Conservation (phyloP, 2,888 invertebrate genomes). For the Papilio elwesi region DNA sequence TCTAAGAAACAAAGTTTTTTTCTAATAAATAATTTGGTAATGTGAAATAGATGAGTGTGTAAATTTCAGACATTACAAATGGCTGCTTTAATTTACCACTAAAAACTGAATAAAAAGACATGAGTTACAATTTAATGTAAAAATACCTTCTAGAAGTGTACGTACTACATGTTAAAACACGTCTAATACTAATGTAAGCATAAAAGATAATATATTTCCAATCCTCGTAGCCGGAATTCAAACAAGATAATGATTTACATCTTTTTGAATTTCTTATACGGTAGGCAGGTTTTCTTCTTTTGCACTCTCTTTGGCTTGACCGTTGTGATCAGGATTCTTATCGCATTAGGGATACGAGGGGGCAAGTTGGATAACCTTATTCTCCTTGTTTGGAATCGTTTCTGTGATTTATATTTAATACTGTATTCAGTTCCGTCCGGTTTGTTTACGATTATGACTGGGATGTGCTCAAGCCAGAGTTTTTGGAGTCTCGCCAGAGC, state of each 20-base stretch:
- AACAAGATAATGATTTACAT: neutral
- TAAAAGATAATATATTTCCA: neutral
- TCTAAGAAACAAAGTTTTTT: too few relatives aligned
- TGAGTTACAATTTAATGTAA: neutral
- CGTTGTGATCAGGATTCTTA: conserved; percentile 11
- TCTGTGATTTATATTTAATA: conserved; percentile 6
- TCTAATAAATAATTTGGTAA: too few relatives aligned
- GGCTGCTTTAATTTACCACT: neutral
- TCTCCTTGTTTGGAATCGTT: conserved; percentile 10
- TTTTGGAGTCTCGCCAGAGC: neutral
- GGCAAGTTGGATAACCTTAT: neutral
- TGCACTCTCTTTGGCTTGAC: conserved; percentile 10
- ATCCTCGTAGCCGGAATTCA: neutral
- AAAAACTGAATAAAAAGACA: neutral
- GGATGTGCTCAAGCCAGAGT: conserved; percentile 5
- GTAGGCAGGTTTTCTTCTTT: conserved; percentile 9
- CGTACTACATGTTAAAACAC: neutral
- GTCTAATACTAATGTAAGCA: neutral
- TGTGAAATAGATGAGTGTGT: too few relatives aligned
- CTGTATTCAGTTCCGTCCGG: neutral
- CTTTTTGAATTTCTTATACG: conserved; percentile 17
- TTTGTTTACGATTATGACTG: conserved; percentile 9
- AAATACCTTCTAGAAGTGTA: neutral
- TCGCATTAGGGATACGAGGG: conserved; percentile 8
- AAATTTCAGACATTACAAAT: too few relatives aligned